Percentiles rank a stretch among this genome's conserved stretches.
These are phyloP conservation scores for Agrotis ipsilon DNA, from an alignment of 2,888 invertebrate species.

Conservation along the genomic window DNA sequence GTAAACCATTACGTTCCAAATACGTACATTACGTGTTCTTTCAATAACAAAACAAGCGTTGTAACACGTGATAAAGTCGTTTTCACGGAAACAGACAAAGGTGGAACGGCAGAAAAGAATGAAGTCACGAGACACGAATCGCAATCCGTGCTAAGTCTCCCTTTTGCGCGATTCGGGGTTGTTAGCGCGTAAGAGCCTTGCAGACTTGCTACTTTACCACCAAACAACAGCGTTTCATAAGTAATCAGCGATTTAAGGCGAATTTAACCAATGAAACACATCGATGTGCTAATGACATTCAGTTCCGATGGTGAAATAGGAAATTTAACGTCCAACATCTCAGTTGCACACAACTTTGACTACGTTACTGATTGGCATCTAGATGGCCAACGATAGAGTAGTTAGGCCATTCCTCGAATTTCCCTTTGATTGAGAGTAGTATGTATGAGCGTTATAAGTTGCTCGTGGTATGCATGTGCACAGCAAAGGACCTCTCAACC, in stretches of 20 bases:
- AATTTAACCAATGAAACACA: neutral
- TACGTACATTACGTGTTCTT: conserved; percentile 67
- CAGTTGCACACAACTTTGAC: too few species aligned
- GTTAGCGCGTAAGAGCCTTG: conserved; percentile 53
- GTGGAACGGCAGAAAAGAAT: conserved; percentile 69
- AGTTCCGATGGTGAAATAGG: too few species aligned
- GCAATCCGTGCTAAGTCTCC: conserved; percentile 64
- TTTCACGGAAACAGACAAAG: conserved; percentile 73
- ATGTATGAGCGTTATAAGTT: too few species aligned
- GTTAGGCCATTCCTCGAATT: too few species aligned
- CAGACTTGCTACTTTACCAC: conserved; percentile 4
- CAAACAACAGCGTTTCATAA: too few species aligned
- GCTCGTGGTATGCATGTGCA: too few species aligned
- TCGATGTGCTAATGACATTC: too few species aligned
- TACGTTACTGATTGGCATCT: too few species aligned
- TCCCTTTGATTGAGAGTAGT: too few species aligned
- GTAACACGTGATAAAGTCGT: conserved; percentile 72
- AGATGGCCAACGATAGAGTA: too few species aligned
- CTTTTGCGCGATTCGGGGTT: conserved; percentile 60
- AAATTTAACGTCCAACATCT: too few species aligned
- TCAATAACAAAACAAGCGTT: conserved; percentile 68
- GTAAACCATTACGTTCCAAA: conserved; percentile 58
- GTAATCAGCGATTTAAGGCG: neutral
- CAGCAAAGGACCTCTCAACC: too few species aligned
- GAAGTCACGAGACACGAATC: conserved; percentile 72